Evolutionary conservation across 2,888 invertebrate genomes (phyloP).

Genomic region (Eupithecia subfuscata): DNA sequence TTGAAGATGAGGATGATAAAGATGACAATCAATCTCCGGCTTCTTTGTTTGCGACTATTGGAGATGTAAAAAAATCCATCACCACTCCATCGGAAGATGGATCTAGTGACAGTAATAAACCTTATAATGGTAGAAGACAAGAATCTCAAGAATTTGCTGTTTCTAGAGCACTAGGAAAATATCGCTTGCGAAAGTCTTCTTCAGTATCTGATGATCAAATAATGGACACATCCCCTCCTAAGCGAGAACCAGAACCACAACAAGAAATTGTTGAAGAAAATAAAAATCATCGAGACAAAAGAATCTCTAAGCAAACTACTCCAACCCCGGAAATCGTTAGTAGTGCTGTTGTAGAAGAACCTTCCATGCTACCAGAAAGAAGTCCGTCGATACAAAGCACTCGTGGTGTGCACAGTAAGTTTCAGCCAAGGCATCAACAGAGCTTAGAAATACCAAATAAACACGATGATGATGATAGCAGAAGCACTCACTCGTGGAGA

Average conservation of each 20-base stretch:
- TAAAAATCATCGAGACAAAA: constrained; percentile 62
- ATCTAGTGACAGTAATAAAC: constrained; percentile 81
- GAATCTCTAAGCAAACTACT: constrained; percentile 53
- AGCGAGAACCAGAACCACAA: constrained; percentile 59
- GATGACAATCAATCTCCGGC: constrained; percentile 86
- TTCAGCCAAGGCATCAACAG: constrained; percentile 88
- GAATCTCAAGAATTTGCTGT: constrained; percentile 94
- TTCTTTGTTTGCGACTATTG: constrained; percentile 89
- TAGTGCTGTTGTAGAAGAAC: constrained; percentile 77
- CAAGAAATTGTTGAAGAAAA: constrained; percentile 60
- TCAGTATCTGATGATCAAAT: constrained; percentile 88
- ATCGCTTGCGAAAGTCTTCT: constrained; percentile 88
- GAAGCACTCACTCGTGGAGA: constrained; percentile 94
- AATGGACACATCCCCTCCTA: constrained; percentile 77
- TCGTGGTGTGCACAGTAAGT: constrained; percentile 84
- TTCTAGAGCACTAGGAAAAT: constrained; percentile 91
- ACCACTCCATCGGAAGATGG: constrained; percentile 84
- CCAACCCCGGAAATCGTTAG: constrained; percentile 74
- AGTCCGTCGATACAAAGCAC: constrained; percentile 87
- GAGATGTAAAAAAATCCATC: constrained; percentile 87
- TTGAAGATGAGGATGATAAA: constrained; percentile 84
- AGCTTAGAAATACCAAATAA: constrained; percentile 92
- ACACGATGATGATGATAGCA: constrained; percentile 92
- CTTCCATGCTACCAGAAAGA: constrained; percentile 81
- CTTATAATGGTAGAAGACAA: constrained; percentile 88